phyloP scores from a whole-genome alignment of 2,888 invertebrate species.

The Salticus scenicus region DNA sequence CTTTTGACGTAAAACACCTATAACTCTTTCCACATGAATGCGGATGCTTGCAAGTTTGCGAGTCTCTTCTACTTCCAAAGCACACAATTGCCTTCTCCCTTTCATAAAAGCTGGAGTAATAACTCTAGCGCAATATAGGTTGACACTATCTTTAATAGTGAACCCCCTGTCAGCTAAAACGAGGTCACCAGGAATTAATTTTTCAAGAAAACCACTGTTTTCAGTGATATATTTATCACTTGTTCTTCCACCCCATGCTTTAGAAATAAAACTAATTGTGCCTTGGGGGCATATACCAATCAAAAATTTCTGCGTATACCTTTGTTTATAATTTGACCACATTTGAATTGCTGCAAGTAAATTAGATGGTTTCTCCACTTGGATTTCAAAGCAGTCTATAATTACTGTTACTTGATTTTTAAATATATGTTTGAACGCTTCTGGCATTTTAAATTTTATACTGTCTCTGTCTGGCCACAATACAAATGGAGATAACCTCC shows the following conservation, averaged over 20 bases:
- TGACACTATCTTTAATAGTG: conserved; percentile 46
- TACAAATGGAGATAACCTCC: neutral
- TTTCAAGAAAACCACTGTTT: conserved; percentile 65
- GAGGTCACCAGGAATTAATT: conserved; percentile 69
- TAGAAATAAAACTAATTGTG: conserved; percentile 71
- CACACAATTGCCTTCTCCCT: neutral
- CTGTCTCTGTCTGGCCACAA: neutral
- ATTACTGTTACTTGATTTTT: neutral
- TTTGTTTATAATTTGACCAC: conserved; percentile 72
- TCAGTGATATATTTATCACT: conserved; percentile 73
- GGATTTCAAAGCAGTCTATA: conserved; percentile 32
- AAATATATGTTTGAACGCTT: neutral
- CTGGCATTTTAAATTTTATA: neutral
- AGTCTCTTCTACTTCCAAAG: neutral
- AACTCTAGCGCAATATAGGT: neutral
- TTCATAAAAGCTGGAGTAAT: neutral
- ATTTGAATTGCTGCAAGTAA: conserved; percentile 53
- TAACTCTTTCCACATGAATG: conserved; percentile 71
- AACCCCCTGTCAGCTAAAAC: conserved; percentile 72
- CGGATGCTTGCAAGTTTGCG: conserved; percentile 37
- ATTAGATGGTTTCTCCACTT: neutral
- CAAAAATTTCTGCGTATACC: conserved; percentile 72
- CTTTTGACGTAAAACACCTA: conserved; percentile 64
- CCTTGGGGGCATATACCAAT: conserved; percentile 72
- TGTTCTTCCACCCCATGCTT: too few relatives aligned